phyloP scores from a whole-genome alignment of 2,797 vertebrate genomes.

The Emys orbicularis region DNA sequence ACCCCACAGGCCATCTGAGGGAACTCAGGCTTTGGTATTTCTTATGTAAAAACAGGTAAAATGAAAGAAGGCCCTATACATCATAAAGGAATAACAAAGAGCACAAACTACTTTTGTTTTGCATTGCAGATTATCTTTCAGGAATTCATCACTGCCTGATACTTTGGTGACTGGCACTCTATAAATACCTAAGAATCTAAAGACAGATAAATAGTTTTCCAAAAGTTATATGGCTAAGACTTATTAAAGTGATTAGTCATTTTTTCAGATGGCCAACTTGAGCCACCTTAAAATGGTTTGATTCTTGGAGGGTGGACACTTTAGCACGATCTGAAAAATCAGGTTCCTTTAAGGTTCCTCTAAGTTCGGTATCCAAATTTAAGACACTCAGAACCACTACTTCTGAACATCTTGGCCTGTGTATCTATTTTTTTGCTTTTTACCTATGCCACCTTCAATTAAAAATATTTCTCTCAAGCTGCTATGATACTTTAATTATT shows the following conservation, averaged over 20 bases:
- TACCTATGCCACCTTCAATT: too few species aligned
- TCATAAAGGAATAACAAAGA: not conserved
- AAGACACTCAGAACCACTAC: not conserved
- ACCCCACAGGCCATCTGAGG: not conserved
- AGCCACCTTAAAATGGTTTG: not conserved
- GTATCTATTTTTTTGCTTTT: too few species aligned
- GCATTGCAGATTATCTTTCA: not conserved
- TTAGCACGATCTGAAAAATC: not conserved
- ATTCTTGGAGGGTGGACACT: not conserved
- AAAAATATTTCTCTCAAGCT: too few species aligned
- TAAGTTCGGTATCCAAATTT: not conserved
- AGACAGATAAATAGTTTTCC: not conserved
- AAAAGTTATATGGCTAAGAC: not conserved
- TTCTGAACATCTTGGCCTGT: not conserved
- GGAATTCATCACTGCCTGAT: not conserved
- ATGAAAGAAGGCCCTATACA: not conserved
- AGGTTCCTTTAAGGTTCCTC: not conserved
- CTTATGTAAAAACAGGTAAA: not conserved
- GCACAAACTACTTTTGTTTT: not conserved
- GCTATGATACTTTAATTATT: too few species aligned
- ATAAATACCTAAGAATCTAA: not conserved
- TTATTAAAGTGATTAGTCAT: not conserved
- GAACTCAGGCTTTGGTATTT: not conserved
- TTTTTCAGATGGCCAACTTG: not conserved
- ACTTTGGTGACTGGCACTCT: not conserved